These are phyloP conservation scores for Panthera leo DNA, from an alignment of 2,113 vertebrate genomes.

Conservation along the genomic window DNA sequence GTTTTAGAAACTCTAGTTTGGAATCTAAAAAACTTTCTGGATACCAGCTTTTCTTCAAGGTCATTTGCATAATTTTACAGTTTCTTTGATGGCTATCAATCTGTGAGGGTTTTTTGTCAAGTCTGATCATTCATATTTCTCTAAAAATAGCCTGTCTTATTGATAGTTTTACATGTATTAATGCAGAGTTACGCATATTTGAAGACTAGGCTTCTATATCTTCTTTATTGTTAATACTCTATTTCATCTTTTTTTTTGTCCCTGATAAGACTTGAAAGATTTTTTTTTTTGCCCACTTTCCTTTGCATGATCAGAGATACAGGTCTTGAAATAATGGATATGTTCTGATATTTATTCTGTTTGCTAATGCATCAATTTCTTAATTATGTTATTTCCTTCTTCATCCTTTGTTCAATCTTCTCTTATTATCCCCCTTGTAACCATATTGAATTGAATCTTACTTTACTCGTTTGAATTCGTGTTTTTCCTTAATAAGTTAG, in stretches of 20 bases:
- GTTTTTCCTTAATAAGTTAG: background rate
- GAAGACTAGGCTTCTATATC: background rate
- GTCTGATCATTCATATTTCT: background rate
- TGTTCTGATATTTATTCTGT: background rate
- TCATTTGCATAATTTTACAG: background rate
- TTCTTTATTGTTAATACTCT: background rate
- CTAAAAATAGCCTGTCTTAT: background rate
- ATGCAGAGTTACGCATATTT: background rate
- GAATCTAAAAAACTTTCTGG: background rate
- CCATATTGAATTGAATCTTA: background rate
- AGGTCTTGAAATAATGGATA: background rate
- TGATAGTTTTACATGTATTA: background rate
- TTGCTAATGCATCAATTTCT: background rate
- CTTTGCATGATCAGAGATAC: background rate
- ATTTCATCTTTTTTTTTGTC: background rate
- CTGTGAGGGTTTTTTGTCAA: background rate
- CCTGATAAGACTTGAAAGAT: background rate
- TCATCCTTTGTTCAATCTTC: background rate
- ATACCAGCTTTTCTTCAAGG: background rate
- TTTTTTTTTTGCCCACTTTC: background rate
- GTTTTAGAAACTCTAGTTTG: background rate
- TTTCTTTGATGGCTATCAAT: background rate
- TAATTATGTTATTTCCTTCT: background rate
- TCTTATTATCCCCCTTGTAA: background rate
- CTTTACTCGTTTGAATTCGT: background rate